phyloP scores from a whole-genome alignment of 1,140 invertebrate genomes.

The Xylocopa sonorina region DNA sequence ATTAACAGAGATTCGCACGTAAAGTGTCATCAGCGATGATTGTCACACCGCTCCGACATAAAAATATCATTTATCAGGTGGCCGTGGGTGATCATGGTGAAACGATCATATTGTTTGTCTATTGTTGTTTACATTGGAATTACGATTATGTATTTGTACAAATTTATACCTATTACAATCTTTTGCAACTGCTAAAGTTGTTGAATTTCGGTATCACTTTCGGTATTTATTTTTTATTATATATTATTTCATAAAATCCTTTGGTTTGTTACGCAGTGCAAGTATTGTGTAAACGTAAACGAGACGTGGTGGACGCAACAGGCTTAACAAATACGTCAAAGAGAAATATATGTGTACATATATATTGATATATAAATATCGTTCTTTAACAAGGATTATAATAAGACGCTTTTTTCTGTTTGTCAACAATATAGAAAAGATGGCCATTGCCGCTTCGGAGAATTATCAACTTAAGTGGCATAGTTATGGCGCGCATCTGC shows the following conservation, averaged over 20 bases:
- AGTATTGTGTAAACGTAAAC: neutral
- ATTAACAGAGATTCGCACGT: neutral
- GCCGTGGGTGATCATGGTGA: neutral
- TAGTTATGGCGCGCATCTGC: conserved; percentile 90
- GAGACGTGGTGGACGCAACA: conserved; percentile 24
- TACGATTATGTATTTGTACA: neutral
- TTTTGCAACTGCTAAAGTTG: neutral
- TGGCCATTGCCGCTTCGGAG: conserved; percentile 84
- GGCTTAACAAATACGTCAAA: conserved; percentile 19
- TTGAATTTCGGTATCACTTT: neutral
- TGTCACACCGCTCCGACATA: neutral
- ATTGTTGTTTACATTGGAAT: neutral
- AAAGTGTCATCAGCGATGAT: neutral
- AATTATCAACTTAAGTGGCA: conserved; percentile 95
- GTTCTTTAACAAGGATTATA: neutral
- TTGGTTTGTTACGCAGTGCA: neutral
- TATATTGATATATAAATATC: neutral
- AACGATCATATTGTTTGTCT: conserved; percentile 8
- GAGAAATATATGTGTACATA: neutral
- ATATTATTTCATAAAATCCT: neutral
- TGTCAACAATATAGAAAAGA: conserved; percentile 70
- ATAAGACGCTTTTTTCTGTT: conserved; percentile 6
- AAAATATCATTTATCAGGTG: neutral
- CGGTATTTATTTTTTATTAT: neutral
- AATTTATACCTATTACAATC: neutral